Evolutionary conservation across 2,888 invertebrate species (phyloP).

Genomic region (Thecophora atra): DNA sequence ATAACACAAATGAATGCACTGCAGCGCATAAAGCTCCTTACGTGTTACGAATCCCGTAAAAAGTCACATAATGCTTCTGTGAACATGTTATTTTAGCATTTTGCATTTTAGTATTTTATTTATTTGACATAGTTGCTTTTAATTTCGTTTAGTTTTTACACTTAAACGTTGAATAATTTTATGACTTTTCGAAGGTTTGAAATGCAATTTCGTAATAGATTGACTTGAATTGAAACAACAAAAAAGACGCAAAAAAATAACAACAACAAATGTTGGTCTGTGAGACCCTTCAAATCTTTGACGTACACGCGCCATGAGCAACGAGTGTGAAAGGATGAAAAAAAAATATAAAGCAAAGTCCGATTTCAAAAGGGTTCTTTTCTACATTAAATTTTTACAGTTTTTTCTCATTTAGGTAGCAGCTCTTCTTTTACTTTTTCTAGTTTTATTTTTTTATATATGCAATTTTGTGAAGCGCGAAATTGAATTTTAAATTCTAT

Average conservation of each 20-base stretch:
- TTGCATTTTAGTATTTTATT: neutral
- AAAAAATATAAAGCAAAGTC: too few relatives aligned
- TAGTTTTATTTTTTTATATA: neutral
- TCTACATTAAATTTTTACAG: neutral
- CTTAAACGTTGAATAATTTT: neutral
- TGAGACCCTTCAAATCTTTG: constrained; percentile 13
- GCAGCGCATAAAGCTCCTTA: constrained; percentile 2
- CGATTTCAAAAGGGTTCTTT: neutral
- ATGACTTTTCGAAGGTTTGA: neutral
- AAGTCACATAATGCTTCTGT: neutral
- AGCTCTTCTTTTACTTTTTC: neutral
- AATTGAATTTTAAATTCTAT: neutral
- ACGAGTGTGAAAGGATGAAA: too few relatives aligned
- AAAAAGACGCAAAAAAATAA: constrained; percentile 15
- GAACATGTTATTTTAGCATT: neutral
- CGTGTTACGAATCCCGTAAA: constrained; percentile 8
- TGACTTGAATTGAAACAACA: neutral
- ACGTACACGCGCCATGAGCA: too few relatives aligned
- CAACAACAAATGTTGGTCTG: constrained; percentile 24
- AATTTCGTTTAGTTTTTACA: neutral
- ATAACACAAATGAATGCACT: neutral
- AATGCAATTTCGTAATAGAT: neutral
- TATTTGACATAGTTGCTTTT: neutral
- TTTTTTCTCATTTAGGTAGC: neutral
- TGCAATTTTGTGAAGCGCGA: neutral